These are phyloP conservation scores for Tor tambroides DNA, from an alignment of 2,113 vertebrate species.

Conservation along the genomic window DNA sequence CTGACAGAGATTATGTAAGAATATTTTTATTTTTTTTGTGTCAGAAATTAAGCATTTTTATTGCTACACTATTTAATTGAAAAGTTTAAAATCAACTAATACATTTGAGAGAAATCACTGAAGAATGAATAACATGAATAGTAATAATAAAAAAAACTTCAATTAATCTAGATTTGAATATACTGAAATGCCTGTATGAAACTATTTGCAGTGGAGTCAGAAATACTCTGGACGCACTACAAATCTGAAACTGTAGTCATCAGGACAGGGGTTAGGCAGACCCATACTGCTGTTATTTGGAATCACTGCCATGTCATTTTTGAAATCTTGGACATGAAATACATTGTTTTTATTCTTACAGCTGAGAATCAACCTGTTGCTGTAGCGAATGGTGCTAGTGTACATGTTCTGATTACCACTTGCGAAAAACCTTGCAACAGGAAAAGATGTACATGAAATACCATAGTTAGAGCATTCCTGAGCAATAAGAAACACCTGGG, in stretches of 20 bases:
- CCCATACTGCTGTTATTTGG: slow-evolving; percentile 53
- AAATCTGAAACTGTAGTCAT: slow-evolving; percentile 63
- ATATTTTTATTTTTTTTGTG: background rate
- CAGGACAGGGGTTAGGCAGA: slow-evolving; percentile 64
- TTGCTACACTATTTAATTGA: background rate
- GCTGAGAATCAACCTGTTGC: slow-evolving; percentile 70
- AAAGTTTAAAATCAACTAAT: background rate
- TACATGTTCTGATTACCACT: accelerated
- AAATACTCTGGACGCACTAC: slow-evolving; percentile 73
- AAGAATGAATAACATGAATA: background rate
- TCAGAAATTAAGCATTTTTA: background rate
- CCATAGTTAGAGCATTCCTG: slow-evolving; percentile 64
- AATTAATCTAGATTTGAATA: background rate
- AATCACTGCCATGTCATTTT: slow-evolving; percentile 55
- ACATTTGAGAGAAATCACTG: background rate
- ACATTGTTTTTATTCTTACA: slow-evolving; percentile 66
- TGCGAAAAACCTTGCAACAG: slow-evolving; percentile 45
- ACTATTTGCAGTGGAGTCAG: slow-evolving; percentile 42
- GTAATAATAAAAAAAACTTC: background rate
- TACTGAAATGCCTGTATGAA: background rate
- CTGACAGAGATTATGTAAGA: background rate
- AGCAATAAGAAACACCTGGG: slow-evolving; percentile 50
- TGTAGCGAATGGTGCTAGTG: slow-evolving; percentile 59
- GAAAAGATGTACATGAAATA: slow-evolving; percentile 57
- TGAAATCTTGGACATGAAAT: slow-evolving; percentile 71